Percentiles rank a stretch among this genome's conserved stretches.
Evolutionary conservation across 2,113 vertebrate species (phyloP).

Genomic region (Xyrauchen texanus): DNA sequence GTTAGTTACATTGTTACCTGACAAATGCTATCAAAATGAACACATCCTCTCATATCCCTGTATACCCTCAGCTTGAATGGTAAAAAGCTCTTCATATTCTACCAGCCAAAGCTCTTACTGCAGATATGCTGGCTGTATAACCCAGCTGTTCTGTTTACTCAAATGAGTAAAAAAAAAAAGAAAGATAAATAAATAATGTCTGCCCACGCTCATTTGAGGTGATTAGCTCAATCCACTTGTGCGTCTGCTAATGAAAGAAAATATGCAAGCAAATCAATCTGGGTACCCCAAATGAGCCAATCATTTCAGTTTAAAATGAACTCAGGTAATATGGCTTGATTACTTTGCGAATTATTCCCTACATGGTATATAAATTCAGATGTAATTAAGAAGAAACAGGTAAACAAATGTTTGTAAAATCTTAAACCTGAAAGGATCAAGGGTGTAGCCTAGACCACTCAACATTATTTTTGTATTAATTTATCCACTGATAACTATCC

Average conservation of each 20-base stretch:
- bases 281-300: slow-evolving; percentile 17
- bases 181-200: slow-evolving; percentile 17
- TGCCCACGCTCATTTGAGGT: slow-evolving; percentile 21
- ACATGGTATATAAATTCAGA: background rate
- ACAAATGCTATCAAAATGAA: slow-evolving; percentile 14
- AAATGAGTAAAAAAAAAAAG: background rate
- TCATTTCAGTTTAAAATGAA: slow-evolving; percentile 13
- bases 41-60: slow-evolving; percentile 5
- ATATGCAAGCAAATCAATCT: slow-evolving; percentile 37
- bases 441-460: background rate
- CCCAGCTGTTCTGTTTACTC: slow-evolving; percentile 24
- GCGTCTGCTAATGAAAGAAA: slow-evolving; percentile 32
- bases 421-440: background rate
- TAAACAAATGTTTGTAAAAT: background rate
- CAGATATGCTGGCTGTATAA: background rate
- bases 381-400: background rate
- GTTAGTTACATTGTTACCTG: background rate
- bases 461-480: background rate
- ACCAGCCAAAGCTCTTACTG: slow-evolving; percentile 14
- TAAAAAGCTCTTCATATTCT: slow-evolving; percentile 9
- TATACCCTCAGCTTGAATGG: background rate
- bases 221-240: slow-evolving; percentile 20
- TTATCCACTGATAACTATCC: background rate
- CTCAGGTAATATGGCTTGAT: slow-evolving; percentile 8
- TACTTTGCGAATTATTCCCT: background rate